phyloP scores from a whole-genome alignment of 2,888 invertebrate genomes.

The Cerastis leucographa region DNA sequence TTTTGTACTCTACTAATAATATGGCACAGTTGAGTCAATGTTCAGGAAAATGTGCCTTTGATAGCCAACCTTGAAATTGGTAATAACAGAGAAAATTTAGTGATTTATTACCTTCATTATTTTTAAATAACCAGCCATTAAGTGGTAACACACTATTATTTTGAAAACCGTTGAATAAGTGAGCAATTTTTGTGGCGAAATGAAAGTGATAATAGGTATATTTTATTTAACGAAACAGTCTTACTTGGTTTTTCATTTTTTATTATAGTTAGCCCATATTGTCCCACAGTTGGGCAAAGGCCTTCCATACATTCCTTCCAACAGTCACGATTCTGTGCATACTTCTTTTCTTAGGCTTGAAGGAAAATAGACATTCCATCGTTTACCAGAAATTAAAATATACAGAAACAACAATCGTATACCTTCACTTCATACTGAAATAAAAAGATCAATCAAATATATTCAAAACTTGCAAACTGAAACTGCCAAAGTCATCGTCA shows the following conservation, averaged over 20 bases:
- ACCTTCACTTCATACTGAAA: background rate
- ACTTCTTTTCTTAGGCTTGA: background rate
- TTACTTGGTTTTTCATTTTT: background rate
- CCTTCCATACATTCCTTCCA: too few relatives aligned
- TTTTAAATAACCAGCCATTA: constrained; percentile 33
- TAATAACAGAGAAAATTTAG: constrained; percentile 38
- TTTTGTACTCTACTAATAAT: background rate
- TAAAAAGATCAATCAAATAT: background rate
- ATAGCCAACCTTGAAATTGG: constrained; percentile 41
- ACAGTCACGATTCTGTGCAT: too few relatives aligned
- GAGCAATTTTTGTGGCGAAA: constrained; percentile 22
- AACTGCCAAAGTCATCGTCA: background rate
- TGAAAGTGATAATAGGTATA: background rate
- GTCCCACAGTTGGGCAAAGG: too few relatives aligned
- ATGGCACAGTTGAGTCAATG: background rate
- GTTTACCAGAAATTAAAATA: too few relatives aligned
- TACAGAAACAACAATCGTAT: background rate
- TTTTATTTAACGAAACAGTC: background rate
- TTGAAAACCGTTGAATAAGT: constrained; percentile 16
- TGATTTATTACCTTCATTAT: constrained; percentile 37
- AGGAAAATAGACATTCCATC: too few relatives aligned
- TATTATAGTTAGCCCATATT: too few relatives aligned
- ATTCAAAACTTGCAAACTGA: background rate
- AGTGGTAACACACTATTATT: constrained; percentile 32
- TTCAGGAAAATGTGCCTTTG: constrained; percentile 18